Conservation (phyloP, 2,797 vertebrate species). For the Dipus sagitta region DNA sequence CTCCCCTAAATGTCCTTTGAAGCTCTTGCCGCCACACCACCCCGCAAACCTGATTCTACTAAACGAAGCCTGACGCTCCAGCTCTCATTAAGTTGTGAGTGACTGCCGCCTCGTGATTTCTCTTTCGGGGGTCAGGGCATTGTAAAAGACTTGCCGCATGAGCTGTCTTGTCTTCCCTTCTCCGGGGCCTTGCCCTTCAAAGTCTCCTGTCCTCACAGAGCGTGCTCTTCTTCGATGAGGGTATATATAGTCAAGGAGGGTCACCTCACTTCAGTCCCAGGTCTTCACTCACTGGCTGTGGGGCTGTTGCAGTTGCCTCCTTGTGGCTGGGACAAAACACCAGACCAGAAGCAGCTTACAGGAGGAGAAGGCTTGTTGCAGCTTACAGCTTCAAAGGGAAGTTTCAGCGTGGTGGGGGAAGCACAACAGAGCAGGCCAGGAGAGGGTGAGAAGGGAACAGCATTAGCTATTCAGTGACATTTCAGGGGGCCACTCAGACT, state of each 20-base stretch:
- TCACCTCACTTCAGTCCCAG: background rate
- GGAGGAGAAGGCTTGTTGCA: no score
- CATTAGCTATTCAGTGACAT: no score
- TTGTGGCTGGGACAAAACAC: no score
- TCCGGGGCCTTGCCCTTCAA: background rate
- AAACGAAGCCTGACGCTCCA: background rate
- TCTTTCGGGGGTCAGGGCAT: background rate
- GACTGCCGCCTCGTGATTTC: background rate
- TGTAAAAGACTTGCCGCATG: background rate
- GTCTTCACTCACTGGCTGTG: background rate
- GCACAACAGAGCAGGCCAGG: no score
- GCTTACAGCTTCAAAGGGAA: no score
- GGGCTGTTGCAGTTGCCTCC: background rate
- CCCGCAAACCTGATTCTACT: background rate
- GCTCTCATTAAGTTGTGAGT: slow-evolving; percentile 52
- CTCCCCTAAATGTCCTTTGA: background rate
- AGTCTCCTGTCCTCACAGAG: background rate
- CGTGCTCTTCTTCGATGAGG: background rate
- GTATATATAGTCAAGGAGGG: no score
- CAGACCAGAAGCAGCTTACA: no score
- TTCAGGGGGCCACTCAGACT: background rate
- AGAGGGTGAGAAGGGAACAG: background rate
- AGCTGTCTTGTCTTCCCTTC: background rate
- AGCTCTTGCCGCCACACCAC: background rate
- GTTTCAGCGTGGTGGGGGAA: no score